These are phyloP conservation scores for Oryzias woworae DNA, from an alignment of 2,113 vertebrate genomes.

Conservation along the genomic window DNA sequence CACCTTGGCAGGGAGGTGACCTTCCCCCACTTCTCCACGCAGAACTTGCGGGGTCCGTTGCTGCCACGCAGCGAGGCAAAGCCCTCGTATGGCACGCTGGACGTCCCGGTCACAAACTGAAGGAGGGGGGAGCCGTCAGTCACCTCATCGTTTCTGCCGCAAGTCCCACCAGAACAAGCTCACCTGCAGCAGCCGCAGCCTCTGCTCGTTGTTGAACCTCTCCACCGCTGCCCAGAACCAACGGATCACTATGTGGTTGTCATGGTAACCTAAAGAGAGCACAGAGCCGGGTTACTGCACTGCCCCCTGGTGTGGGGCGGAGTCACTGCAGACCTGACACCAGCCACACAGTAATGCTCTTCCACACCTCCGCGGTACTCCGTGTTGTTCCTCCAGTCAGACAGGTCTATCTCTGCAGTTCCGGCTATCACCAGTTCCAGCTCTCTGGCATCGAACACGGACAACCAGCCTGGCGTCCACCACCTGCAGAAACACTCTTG, in stretches of 20 bases:
- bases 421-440: conserved; percentile 97
- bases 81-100: conserved; percentile 92
- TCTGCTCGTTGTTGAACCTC: conserved; percentile 98
- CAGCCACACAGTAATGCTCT: neutral
- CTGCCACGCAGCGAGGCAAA: conserved; percentile 92
- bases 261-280: conserved; percentile 88
- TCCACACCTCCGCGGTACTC: conserved; percentile 95
- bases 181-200: conserved; percentile 95
- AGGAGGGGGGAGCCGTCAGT: conserved; percentile 2
- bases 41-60: conserved; percentile 92
- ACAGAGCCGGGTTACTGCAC: too few relatives aligned
- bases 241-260: conserved; percentile 98
- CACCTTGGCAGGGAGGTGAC: conserved; percentile 92
- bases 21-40: conserved; percentile 96
- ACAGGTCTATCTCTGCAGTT: conserved; percentile 95
- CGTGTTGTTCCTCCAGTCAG: conserved; percentile 96
- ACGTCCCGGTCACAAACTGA: conserved; percentile 92
- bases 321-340: neutral
- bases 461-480: conserved; percentile 96
- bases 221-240: conserved; percentile 99
- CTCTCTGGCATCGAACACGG: conserved; percentile 96
- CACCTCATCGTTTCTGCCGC: too few relatives aligned
- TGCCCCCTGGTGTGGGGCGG: conserved; percentile 4
- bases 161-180: neutral
- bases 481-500: conserved; percentile 76